Evolutionary conservation across 1,140 invertebrate genomes (phyloP).

Genomic region (Musca domestica): DNA sequence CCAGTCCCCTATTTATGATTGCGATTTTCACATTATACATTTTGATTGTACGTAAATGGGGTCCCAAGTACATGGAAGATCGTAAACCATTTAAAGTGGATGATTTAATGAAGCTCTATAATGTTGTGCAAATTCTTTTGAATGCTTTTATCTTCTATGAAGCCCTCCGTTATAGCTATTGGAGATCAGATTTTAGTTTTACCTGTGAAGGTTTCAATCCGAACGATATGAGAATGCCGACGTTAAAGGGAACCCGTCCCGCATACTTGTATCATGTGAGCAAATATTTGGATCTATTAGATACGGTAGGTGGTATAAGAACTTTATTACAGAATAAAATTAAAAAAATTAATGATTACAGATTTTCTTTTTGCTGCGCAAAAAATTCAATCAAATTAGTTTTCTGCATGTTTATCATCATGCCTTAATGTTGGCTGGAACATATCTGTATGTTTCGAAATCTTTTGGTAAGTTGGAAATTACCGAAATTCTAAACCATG

Average conservation of each 20-base stretch:
- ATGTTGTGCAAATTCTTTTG: conserved; percentile 66
- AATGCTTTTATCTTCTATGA: conserved; percentile 37
- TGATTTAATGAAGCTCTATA: conserved; percentile 70
- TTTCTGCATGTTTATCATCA: conserved; percentile 14
- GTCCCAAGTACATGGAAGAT: conserved; percentile 73
- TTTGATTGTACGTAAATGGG: conserved; percentile 57
- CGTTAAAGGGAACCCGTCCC: conserved; percentile 61
- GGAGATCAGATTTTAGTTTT: conserved; percentile 60
- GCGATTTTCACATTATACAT: conserved; percentile 64
- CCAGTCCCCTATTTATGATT: conserved; percentile 56
- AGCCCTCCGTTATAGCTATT: conserved; percentile 53
- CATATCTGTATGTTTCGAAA: neutral
- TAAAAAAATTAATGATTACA: neutral
- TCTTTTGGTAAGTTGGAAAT: neutral
- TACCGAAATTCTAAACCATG: no score
- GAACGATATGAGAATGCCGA: conserved; percentile 55
- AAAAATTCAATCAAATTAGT: conserved; percentile 11
- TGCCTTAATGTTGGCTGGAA: neutral
- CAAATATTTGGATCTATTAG: conserved; percentile 61
- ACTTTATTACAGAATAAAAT: no score
- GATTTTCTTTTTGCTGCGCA: conserved; percentile 1
- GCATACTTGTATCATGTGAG: conserved; percentile 59
- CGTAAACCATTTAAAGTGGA: conserved; percentile 70
- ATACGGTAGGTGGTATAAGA: conserved; percentile 58
- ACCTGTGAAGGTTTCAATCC: conserved; percentile 64